Base-by-base conservation (phyloP, 2,797 vertebrate genomes). In the Pseudochirops cupreus region DNA sequence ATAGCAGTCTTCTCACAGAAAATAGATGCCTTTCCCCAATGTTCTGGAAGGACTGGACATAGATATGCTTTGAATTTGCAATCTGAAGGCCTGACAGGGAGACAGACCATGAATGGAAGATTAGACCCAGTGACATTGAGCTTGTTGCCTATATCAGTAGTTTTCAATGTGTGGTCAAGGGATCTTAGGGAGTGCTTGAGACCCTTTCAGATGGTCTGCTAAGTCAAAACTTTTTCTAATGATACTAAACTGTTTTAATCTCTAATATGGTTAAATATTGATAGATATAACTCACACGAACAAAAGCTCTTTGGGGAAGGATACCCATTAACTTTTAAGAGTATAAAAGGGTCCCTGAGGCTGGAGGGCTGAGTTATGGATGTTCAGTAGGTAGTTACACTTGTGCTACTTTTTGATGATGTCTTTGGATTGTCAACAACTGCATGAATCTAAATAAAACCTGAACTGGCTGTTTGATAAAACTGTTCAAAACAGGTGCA, bases 101-200 rank as follows among this genome's bases (percentile, higher is more conserved):
- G 21, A 89, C 31, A 90, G 4, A 31, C 58, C 31, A 87, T 52
- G 54, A 87, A 46, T 26, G 26, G 56, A 95, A 93, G 94, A 16
- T 89, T 24, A 91, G 82, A 92, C 90, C 14, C 82, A 57, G 46
- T 50, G 13, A 7, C 55, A 46, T 54, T 53, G 95, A 97, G 55
- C 54, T 52, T 52, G 28, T 92, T 91, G 67, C 58, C 18, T 95
- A 87, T 9, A 87, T 26, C 24, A 87, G 24, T 46, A 9, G 39
- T 87, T 50, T 24, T 50, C 39, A 87, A 50, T 82, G 9, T 46
- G 39, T 82, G 18, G 39, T 46, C 21, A 2, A 82, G 7, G n/a
- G 7, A 46, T 1, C 39, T 3, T 26, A 26, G 9, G 39, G 74
- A 87, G 39, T 87, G 9, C 21, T 26, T 50, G 39, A 87, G 31